phyloP scores from a whole-genome alignment of 2,113 vertebrate genomes.

The Actenoides lindsayi region DNA sequence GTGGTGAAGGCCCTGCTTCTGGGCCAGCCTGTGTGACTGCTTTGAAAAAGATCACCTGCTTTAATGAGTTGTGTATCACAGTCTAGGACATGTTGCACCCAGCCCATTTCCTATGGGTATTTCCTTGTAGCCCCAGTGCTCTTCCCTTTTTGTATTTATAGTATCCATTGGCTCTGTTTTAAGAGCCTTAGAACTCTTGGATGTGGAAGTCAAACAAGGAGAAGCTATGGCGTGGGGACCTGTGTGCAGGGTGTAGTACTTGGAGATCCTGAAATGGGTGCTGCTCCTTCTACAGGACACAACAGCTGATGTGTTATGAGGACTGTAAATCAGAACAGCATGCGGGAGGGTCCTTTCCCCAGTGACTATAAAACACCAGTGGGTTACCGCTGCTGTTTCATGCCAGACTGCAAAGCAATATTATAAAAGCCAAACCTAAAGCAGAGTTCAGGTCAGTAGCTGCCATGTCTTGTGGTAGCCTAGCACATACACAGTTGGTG shows the following conservation, averaged over 20 bases:
- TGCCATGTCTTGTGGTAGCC: background rate
- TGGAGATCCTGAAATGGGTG: background rate
- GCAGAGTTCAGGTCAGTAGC: background rate
- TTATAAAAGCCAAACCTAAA: background rate
- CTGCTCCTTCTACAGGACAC: background rate
- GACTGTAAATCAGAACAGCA: background rate
- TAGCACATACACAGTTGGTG: background rate
- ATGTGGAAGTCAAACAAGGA: background rate
- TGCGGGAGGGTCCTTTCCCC: background rate
- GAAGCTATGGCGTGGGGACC: background rate
- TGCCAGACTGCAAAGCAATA: background rate
- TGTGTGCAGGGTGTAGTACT: background rate
- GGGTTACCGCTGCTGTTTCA: background rate
- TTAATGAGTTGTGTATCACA: background rate
- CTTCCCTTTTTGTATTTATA: background rate
- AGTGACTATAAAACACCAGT: background rate
- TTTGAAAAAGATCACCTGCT: slow-evolving; percentile 21
- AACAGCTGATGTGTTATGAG: background rate
- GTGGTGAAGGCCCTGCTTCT: background rate
- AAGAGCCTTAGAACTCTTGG: background rate
- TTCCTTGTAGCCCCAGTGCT: background rate
- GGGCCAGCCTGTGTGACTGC: slow-evolving; percentile 25
- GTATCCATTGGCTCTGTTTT: background rate
- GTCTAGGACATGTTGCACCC: background rate
- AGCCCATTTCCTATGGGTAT: background rate